Evolutionary conservation across 2,888 invertebrate species (phyloP).

Genomic region (Adelphocoris suturalis): DNA sequence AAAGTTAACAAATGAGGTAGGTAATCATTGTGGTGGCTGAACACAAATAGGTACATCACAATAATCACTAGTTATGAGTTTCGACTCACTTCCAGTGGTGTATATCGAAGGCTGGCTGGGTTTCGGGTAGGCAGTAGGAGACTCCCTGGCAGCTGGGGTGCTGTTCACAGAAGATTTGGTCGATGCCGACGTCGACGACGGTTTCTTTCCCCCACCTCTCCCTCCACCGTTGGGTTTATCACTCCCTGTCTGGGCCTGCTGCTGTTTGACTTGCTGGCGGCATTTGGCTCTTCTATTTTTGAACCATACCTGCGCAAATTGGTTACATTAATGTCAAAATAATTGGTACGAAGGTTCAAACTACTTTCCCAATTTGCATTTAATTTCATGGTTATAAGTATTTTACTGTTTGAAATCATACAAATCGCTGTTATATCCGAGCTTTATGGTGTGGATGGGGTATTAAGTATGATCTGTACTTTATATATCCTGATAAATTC

Average conservation of each 20-base stretch:
- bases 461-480: too few species aligned
- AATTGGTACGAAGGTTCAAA: not conserved
- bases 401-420: too few species aligned
- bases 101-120: slow-evolving; percentile 69
- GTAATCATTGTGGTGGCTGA: too few species aligned
- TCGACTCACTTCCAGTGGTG: slow-evolving; percentile 49
- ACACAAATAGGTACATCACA: too few species aligned
- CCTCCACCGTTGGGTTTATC: slow-evolving; percentile 77
- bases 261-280: slow-evolving; percentile 83
- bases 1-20: too few species aligned
- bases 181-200: slow-evolving; percentile 77
- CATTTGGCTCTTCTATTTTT: slow-evolving; percentile 87
- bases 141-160: slow-evolving; percentile 78
- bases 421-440: too few species aligned
- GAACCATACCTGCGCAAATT: slow-evolving; percentile 84
- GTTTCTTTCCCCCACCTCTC: slow-evolving; percentile 76
- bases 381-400: too few species aligned
- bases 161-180: slow-evolving; percentile 78
- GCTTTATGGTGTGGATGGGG: too few species aligned
- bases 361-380: too few species aligned
- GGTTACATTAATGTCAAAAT: not conserved
- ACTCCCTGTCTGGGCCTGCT: slow-evolving; percentile 77
- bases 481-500: too few species aligned
- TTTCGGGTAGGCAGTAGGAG: slow-evolving; percentile 72
- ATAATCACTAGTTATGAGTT: not conserved